These are phyloP conservation scores for Tanaodytes sp. DNA, from an alignment of 2,888 invertebrate species.

Conservation along the genomic window DNA sequence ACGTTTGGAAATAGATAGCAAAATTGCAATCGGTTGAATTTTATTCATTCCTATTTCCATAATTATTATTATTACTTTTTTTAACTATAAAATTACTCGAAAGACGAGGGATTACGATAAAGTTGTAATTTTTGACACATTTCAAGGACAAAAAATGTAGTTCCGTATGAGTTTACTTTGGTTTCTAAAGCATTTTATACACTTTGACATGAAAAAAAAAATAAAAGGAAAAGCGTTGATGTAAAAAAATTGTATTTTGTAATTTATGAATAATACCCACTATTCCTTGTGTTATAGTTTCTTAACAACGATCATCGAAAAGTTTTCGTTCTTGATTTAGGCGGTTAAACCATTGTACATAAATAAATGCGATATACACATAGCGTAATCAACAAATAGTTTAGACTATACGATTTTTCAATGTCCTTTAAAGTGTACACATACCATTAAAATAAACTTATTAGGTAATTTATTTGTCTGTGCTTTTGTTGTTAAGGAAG, in stretches of 20 bases:
- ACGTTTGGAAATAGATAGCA: too few relatives aligned
- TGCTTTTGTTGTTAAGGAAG: slow-evolving; percentile 66
- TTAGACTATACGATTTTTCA: slow-evolving; percentile 71
- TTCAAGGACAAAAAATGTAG: too few relatives aligned
- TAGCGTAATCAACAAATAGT: slow-evolving; percentile 68
- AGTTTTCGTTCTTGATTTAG: slow-evolving; percentile 59
- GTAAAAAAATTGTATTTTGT: slow-evolving; percentile 37
- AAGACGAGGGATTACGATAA: too few relatives aligned
- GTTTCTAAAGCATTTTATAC: too few relatives aligned
- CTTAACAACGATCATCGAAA: slow-evolving; percentile 67
- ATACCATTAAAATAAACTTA: slow-evolving; percentile 68
- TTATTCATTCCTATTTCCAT: too few relatives aligned
- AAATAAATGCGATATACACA: slow-evolving; percentile 59
- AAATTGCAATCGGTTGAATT: too few relatives aligned
- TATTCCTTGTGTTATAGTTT: slow-evolving; percentile 65
- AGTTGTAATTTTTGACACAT: too few relatives aligned
- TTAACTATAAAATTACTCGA: too few relatives aligned
- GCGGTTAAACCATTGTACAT: slow-evolving; percentile 60
- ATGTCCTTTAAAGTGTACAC: slow-evolving; percentile 71
- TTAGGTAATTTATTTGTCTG: slow-evolving; percentile 68
- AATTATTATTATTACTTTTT: too few relatives aligned
- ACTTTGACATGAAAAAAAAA: too few relatives aligned
- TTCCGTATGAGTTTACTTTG: too few relatives aligned
- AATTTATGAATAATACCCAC: slow-evolving; percentile 6
- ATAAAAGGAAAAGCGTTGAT: background rate